phyloP scores from a whole-genome alignment of 2,888 invertebrate species.

The Mythimna vitellina region DNA sequence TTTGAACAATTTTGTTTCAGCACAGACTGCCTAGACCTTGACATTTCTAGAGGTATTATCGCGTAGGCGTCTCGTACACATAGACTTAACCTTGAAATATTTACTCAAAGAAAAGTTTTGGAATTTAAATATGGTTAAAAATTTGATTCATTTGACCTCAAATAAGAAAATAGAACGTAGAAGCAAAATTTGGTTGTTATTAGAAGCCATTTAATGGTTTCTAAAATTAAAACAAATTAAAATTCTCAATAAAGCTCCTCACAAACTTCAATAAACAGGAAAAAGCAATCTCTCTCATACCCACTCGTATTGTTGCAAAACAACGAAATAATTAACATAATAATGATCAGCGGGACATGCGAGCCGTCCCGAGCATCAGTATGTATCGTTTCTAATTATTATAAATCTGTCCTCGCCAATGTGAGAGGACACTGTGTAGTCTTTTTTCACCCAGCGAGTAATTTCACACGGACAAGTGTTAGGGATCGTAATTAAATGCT shows the following conservation, averaged over 20 bases:
- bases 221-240: not conserved
- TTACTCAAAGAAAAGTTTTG: too few relatives aligned
- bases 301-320: not conserved
- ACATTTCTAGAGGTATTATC: too few relatives aligned
- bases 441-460: conserved; percentile 79
- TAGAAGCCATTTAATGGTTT: not conserved
- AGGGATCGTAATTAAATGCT: conserved; percentile 76
- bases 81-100: too few relatives aligned
- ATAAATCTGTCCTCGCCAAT: conserved; percentile 86
- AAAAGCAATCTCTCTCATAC: not conserved
- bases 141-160: too few relatives aligned
- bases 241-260: not conserved
- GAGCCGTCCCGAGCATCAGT: conserved; percentile 57
- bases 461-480: conserved; percentile 84
- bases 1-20: too few relatives aligned
- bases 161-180: too few relatives aligned
- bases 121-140: too few relatives aligned
- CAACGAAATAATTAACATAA: conserved; percentile 16
- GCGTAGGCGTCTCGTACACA: too few relatives aligned
- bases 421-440: conserved; percentile 79
- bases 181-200: too few relatives aligned
- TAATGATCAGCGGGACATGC: conserved; percentile 4
- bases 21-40: too few relatives aligned
- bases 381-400: conserved; percentile 85
- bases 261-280: not conserved